These are phyloP conservation scores for Lasioglossum baleicum DNA, from an alignment of 1,140 invertebrate genomes.

Conservation along the genomic window DNA sequence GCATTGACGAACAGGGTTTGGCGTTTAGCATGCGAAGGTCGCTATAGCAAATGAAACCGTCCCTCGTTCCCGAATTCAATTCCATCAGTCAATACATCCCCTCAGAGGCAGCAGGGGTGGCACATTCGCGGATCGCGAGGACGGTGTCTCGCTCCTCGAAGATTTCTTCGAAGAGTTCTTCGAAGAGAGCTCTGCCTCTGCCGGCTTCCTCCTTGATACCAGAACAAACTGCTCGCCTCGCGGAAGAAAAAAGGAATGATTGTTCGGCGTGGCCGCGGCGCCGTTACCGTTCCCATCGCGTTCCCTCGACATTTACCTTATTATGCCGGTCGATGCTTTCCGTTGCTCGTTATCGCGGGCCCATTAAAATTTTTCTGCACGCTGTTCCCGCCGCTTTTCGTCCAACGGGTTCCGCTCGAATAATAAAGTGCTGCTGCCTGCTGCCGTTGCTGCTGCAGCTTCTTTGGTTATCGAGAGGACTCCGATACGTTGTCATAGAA, in stretches of 20 bases:
- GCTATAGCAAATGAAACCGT: not conserved
- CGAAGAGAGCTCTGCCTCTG: too few species aligned
- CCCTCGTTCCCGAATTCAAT: slow-evolving; percentile 6
- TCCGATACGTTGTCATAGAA: slow-evolving; percentile 59
- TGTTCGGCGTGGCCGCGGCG: not conserved
- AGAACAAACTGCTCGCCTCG: not conserved
- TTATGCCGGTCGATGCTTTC: slow-evolving; percentile 28
- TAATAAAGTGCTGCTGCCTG: slow-evolving; percentile 33
- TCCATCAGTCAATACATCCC: not conserved
- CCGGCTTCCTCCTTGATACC: not conserved
- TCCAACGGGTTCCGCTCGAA: slow-evolving; percentile 33
- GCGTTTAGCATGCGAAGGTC: too few species aligned
- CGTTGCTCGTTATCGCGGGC: slow-evolving; percentile 39
- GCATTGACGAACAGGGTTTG: too few species aligned
- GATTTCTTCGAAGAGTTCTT: not conserved
- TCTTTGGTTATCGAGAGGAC: slow-evolving; percentile 16
- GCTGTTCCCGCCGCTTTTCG: not conserved
- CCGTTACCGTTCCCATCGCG: slow-evolving; percentile 13
- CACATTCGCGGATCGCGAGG: not conserved
- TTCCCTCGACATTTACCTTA: slow-evolving; percentile 35
- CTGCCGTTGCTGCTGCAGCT: too few species aligned
- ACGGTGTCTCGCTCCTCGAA: not conserved
- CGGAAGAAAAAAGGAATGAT: slow-evolving; percentile 10
- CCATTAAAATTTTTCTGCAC: slow-evolving; percentile 31
- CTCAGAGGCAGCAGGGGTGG: not conserved